Evolutionary conservation across 2,888 invertebrate species (phyloP), one percentile per base, ranked within the genome.

Genomic region (Euzophera pinguis): DNA sequence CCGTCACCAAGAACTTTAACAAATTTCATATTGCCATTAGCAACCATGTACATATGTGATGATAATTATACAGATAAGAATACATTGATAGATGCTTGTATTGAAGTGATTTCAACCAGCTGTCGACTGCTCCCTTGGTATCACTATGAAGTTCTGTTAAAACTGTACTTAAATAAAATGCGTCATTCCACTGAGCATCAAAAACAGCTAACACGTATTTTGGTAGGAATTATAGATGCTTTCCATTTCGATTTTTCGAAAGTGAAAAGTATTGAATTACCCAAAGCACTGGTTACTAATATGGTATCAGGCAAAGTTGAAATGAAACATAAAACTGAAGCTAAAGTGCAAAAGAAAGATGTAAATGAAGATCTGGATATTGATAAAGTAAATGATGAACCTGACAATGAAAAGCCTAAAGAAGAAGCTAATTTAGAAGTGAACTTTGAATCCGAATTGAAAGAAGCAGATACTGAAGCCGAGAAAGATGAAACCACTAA

Each of bases 241-340:
- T 99, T 98, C 73, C 98, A 98, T 84, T 99, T 95, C 78, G 96
- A 98, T 86, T 90, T 98, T 47, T 92, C 92, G 0, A 93, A 94
- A 73, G 92, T 76, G 0, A 78, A 86, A 62, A 69, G 77, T 48
- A 78, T 82, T 53, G 80, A 84, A 56, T 58, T 84, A 22, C 84
- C 86, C 1, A 83, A 84, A 74, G 72, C 79, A 32, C 67, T 88
- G 38, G 66, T 76, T 7, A 67, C 64, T 56, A 80, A 74, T 61
- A 63, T 82, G 16, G 61, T 73, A 60, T 63, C 67, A 12, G 57
- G 59, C 8, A 62, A 62, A 66, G 58, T 59, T 14, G 61, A 67
- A 58, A 51, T 61, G 29, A 58, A 65, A 35, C 57, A 58, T 48
- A 64, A 69, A 54, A 54, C 69, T 35, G 67, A 72, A 17, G 63